Conservation (phyloP, 2,113 vertebrate species). For the Ciconia stormi region DNA sequence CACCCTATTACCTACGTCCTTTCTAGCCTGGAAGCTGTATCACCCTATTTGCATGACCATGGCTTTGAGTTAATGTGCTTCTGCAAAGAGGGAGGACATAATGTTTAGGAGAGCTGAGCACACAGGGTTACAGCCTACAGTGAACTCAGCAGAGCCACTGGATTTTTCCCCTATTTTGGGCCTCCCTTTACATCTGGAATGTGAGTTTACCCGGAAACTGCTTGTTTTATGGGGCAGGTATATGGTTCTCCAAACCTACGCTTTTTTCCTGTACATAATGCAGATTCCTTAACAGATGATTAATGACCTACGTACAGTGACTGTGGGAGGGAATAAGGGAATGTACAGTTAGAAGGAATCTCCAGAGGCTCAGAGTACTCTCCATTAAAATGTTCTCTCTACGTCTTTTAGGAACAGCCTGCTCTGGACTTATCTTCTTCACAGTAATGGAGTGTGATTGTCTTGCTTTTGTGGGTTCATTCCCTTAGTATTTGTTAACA, state of each 20-base stretch:
- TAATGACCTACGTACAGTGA: not conserved
- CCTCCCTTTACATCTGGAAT: not conserved
- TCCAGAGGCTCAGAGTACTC: not conserved
- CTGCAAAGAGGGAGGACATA: not conserved
- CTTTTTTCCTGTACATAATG: not conserved
- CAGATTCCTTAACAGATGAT: not conserved
- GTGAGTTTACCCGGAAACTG: not conserved
- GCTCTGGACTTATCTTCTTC: not conserved
- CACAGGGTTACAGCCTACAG: not conserved
- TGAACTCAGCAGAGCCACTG: not conserved
- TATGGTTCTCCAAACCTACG: not conserved
- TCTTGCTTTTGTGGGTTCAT: not conserved
- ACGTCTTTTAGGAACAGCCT: not conserved
- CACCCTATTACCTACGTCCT: fast-evolving
- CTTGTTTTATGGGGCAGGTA: not conserved
- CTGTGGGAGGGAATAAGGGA: not conserved
- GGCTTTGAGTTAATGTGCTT: not conserved
- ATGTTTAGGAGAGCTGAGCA: not conserved
- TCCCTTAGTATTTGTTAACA: slow-evolving; percentile 19
- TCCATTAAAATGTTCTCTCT: not conserved
- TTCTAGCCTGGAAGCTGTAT: not conserved
- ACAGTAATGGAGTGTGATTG: not conserved
- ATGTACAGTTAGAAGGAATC: not conserved
- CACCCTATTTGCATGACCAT: not conserved
- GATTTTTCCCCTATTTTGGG: not conserved